Evolutionary conservation across 1,140 invertebrate species (phyloP).

Genomic region (Spodoptera litura): DNA sequence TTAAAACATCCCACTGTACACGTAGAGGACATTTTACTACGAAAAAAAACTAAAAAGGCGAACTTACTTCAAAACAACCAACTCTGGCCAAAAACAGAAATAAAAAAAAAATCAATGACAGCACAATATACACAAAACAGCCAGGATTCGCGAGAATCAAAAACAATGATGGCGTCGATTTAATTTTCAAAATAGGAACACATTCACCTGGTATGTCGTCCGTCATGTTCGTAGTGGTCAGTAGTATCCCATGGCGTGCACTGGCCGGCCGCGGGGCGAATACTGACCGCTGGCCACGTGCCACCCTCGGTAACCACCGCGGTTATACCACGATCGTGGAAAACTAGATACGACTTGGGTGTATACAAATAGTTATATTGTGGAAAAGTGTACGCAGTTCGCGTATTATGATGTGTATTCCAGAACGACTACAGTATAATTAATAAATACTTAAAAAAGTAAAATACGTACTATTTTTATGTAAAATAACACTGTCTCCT

Average conservation of each 20-base stretch:
- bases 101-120: neutral
- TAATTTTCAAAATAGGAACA: slow-evolving; percentile 58
- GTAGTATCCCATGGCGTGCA: slow-evolving; percentile 56
- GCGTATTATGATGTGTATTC: too few relatives aligned
- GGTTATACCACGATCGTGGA: slow-evolving; percentile 52
- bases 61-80: neutral
- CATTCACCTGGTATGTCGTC: slow-evolving; percentile 80
- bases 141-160: neutral
- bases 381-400: too few relatives aligned
- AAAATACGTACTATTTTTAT: too few relatives aligned
- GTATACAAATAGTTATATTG: neutral
- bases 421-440: too few relatives aligned
- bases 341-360: slow-evolving; percentile 54
- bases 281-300: slow-evolving; percentile 79
- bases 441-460: too few relatives aligned
- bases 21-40: too few relatives aligned
- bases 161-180: slow-evolving; percentile 19
- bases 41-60: too few relatives aligned
- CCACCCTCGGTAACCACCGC: slow-evolving; percentile 65
- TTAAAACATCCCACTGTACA: too few relatives aligned
- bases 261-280: slow-evolving; percentile 68
- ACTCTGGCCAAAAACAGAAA: neutral
- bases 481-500: too few relatives aligned
- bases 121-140: neutral
- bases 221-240: slow-evolving; percentile 65